Conservation (phyloP, 2,113 vertebrate species). For the Rostratula benghalensis region DNA sequence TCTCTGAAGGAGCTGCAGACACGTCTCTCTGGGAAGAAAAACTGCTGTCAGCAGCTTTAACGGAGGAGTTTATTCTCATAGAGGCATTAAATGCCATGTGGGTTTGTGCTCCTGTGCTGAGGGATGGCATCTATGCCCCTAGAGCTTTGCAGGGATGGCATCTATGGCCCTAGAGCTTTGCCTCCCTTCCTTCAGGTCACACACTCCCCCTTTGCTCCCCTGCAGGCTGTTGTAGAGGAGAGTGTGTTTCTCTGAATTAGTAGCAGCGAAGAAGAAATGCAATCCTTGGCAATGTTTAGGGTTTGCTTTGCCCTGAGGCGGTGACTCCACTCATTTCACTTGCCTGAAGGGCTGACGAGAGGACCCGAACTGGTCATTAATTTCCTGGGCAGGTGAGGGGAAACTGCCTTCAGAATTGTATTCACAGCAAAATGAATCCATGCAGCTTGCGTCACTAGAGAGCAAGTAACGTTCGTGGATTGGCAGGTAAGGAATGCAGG, state of each 20-base stretch:
- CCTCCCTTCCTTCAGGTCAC: not conserved
- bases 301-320: constrained; percentile 9
- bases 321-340: not conserved
- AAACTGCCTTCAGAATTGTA: not conserved
- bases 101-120: not conserved
- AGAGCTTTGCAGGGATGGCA: not conserved
- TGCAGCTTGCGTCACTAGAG: not conserved
- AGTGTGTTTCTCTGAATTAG: not conserved
- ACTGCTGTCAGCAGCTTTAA: not conserved
- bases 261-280: not conserved
- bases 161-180: not conserved
- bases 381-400: not conserved
- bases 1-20: not conserved
- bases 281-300: not conserved
- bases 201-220: not conserved
- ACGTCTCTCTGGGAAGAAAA: not conserved
- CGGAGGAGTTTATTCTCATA: not conserved
- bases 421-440: not conserved
- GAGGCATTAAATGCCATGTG: constrained; percentile 13
- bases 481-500: not conserved
- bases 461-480: not conserved
- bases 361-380: not conserved
- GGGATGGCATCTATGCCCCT: not conserved
- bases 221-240: not conserved
- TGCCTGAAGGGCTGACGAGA: not conserved